A percentile compares a stretch with the other conserved stretches of the same genome.
These are phyloP conservation scores for Ommatoiulus sabulosus DNA, from an alignment of 2,888 invertebrate species.

Conservation along the genomic window DNA sequence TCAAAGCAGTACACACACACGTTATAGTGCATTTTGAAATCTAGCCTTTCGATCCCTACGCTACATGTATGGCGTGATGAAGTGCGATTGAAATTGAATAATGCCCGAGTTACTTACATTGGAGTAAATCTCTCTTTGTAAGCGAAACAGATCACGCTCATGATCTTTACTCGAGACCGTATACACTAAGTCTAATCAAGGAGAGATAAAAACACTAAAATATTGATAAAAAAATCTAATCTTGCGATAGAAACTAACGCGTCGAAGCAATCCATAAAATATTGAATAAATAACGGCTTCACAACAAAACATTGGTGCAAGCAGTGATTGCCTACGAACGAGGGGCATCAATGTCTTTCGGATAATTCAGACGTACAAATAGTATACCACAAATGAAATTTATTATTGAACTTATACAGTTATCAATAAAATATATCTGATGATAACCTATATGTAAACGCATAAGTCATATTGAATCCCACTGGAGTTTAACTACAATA, in stretches of 20 bases:
- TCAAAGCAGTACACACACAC: neutral
- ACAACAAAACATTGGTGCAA: neutral
- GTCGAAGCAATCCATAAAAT: neutral
- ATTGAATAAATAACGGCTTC: neutral
- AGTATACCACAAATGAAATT: too few species aligned
- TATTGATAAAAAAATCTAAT: neutral
- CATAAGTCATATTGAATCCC: too few species aligned
- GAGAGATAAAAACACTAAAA: slow-evolving; percentile 13
- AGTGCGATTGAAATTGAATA: slow-evolving; percentile 17
- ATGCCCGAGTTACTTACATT: neutral
- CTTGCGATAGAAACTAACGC: neutral
- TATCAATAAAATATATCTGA: too few species aligned
- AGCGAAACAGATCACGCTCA: slow-evolving; percentile 50
- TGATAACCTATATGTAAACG: too few species aligned
- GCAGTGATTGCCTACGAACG: neutral
- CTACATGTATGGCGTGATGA: neutral
- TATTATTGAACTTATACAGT: too few species aligned
- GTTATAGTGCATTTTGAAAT: neutral
- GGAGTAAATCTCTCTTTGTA: slow-evolving; percentile 38
- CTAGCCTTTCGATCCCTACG: neutral
- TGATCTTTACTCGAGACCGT: slow-evolving; percentile 47
- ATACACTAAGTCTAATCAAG: slow-evolving; percentile 52
- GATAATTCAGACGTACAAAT: too few species aligned
- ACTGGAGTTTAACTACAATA: too few species aligned
- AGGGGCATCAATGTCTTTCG: neutral